These are phyloP conservation scores for Dicrostonyx torquatus DNA, from an alignment of 2,797 vertebrate genomes.

Conservation along the genomic window DNA sequence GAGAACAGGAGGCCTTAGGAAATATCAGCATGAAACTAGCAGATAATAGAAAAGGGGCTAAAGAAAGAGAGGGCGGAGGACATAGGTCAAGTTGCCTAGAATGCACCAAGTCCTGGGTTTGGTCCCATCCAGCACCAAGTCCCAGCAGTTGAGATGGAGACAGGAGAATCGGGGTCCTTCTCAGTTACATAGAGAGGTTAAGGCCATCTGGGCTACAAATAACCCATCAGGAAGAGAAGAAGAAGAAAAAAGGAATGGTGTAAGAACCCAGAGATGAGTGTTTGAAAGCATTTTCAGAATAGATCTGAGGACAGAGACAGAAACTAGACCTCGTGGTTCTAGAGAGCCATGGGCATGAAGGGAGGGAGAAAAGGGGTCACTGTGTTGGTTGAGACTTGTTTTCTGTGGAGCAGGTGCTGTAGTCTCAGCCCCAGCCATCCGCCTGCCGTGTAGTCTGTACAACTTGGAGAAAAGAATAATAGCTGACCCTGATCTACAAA, in stretches of 20 bases:
- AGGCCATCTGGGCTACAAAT: not conserved
- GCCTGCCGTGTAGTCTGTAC: not conserved
- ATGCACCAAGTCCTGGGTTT: not conserved
- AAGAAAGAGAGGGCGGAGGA: not conserved
- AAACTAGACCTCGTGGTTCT: not conserved
- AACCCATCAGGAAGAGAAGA: too few species aligned
- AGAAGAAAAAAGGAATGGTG: not conserved
- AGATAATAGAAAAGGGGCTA: not conserved
- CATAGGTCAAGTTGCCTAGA: not conserved
- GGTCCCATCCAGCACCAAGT: not conserved
- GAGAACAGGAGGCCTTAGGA: not conserved
- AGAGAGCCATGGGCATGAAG: not conserved
- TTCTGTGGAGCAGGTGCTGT: not conserved
- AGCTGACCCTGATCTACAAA: not conserved
- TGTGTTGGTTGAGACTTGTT: not conserved
- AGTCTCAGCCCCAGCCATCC: not conserved
- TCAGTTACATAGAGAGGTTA: not conserved
- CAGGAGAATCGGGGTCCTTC: not conserved
- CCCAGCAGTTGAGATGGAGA: not conserved
- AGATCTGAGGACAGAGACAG: not conserved
- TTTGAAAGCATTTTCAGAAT: slow-evolving; percentile 8
- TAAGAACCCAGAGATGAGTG: not conserved
- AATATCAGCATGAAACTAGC: not conserved
- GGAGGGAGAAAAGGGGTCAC: not conserved
- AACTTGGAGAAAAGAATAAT: too few species aligned